These are phyloP conservation scores for Drosophila equinoxialis DNA, from an alignment of 1,140 invertebrate genomes.

Conservation along the genomic window DNA sequence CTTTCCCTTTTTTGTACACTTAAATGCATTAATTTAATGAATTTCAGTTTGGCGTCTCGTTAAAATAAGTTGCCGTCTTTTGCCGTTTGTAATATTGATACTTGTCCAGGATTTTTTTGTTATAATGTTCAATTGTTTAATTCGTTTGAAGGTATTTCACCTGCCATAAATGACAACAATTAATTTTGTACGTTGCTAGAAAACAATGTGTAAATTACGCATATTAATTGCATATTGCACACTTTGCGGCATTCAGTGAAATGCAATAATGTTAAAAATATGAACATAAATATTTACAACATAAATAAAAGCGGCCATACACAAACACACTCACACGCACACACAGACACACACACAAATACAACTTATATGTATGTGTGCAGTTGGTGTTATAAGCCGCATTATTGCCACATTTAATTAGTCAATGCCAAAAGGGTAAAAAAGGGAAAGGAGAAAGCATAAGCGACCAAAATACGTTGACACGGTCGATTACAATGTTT, in stretches of 20 bases:
- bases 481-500: conserved; percentile 70
- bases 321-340: background rate
- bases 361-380: background rate
- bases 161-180: conserved; percentile 35
- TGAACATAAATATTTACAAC: conserved; percentile 34
- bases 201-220: conserved; percentile 58
- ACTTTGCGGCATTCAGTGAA: conserved; percentile 44
- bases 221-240: conserved; percentile 61
- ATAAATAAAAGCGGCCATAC: conserved; percentile 22
- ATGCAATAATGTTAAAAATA: conserved; percentile 55
- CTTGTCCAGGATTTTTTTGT: background rate
- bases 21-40: background rate
- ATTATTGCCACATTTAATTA: conserved; percentile 70
- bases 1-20: too few species aligned
- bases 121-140: background rate
- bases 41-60: background rate
- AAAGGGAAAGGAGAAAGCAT: background rate
- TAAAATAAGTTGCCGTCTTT: background rate
- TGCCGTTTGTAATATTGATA: too few species aligned
- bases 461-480: conserved; percentile 58
- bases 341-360: background rate
- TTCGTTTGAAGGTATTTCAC: conserved; percentile 8
- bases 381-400: conserved; percentile 27
- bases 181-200: conserved; percentile 41
- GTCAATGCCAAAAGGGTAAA: conserved; percentile 37